A percentile compares a stretch with the other conserved stretches of the same genome.
Conservation (phyloP, 2,888 invertebrate genomes). For the Caenorhabditis drosophilae region DNA sequence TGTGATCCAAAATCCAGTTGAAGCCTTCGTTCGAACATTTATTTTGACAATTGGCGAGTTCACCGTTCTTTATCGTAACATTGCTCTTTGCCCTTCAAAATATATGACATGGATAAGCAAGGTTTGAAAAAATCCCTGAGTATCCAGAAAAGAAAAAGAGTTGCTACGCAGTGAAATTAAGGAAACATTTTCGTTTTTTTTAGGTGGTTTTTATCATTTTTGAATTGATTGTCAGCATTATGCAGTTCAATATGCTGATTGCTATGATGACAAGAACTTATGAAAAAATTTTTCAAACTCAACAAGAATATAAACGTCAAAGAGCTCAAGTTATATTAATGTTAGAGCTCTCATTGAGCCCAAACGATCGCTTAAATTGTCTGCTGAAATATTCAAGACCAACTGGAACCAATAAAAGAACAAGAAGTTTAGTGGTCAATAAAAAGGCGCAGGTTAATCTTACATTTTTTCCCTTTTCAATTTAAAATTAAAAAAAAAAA, state of each 20-base stretch:
- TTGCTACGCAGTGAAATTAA: no score
- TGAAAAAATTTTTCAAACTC: conserved; percentile 92
- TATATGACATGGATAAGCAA: conserved; percentile 48
- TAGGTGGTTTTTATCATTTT: conserved; percentile 85
- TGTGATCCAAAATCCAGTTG: conserved; percentile 36
- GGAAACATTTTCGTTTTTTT: conserved; percentile 2
- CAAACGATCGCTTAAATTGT: conserved; percentile 79
- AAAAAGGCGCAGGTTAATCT: conserved; percentile 37
- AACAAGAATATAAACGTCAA: conserved; percentile 88
- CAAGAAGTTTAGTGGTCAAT: conserved; percentile 65
- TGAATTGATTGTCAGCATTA: conserved; percentile 92
- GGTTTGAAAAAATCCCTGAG: conserved; percentile 14
- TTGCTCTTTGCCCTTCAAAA: conserved; percentile 40
- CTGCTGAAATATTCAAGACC: conserved; percentile 91
- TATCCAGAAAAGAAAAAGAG: no score
- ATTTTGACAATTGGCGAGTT: conserved; percentile 86
- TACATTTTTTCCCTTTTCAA: no score
- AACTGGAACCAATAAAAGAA: conserved; percentile 71
- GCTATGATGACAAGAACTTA: conserved; percentile 96
- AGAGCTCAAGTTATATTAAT: conserved; percentile 84
- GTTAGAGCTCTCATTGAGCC: conserved; percentile 91
- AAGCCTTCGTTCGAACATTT: conserved; percentile 83
- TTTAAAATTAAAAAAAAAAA: conserved; percentile 13
- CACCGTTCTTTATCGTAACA: conserved; percentile 46
- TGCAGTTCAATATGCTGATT: conserved; percentile 95